These are phyloP conservation scores for Ophonus ardosiacus DNA, from an alignment of 2,888 invertebrate species.

Conservation along the genomic window DNA sequence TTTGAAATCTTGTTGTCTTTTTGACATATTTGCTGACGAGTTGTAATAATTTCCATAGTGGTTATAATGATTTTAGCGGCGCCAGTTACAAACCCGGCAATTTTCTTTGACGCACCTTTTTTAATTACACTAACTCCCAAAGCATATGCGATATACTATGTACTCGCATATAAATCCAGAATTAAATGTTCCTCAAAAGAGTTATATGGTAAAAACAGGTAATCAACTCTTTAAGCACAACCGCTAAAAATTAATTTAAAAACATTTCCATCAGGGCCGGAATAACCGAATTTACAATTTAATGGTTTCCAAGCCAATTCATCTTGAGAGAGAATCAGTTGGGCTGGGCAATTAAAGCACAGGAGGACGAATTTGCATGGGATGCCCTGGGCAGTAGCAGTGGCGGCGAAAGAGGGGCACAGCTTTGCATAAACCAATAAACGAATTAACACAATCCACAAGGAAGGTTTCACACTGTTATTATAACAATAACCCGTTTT, in stretches of 20 bases:
- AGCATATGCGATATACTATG: slow-evolving; percentile 20
- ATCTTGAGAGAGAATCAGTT: slow-evolving; percentile 49
- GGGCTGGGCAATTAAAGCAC: slow-evolving; percentile 43
- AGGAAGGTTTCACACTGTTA: slow-evolving; percentile 60
- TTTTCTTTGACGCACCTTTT: not conserved
- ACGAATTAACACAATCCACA: slow-evolving; percentile 64
- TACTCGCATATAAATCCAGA: slow-evolving; percentile 49
- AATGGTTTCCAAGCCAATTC: slow-evolving; percentile 57
- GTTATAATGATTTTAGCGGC: not conserved
- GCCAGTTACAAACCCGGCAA: not conserved
- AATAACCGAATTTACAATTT: slow-evolving; percentile 59
- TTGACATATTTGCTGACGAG: too few relatives aligned
- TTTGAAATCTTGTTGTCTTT: too few relatives aligned
- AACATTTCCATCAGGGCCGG: slow-evolving; percentile 50
- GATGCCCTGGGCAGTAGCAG: slow-evolving; percentile 1
- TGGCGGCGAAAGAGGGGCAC: not conserved
- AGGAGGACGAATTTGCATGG: slow-evolving; percentile 51
- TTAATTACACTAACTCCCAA: slow-evolving; percentile 29
- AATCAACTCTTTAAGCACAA: slow-evolving; percentile 22
- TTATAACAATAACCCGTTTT: slow-evolving; percentile 63
- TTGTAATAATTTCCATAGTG: not conserved
- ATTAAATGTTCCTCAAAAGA: slow-evolving; percentile 24
- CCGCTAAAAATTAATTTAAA: slow-evolving; percentile 57
- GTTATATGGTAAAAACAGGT: slow-evolving; percentile 31
- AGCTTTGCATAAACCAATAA: slow-evolving; percentile 62